Percentiles rank a stretch among this genome's conserved stretches.
Conservation (phyloP, 2,888 invertebrate genomes). For the Lithophane leautieri region DNA sequence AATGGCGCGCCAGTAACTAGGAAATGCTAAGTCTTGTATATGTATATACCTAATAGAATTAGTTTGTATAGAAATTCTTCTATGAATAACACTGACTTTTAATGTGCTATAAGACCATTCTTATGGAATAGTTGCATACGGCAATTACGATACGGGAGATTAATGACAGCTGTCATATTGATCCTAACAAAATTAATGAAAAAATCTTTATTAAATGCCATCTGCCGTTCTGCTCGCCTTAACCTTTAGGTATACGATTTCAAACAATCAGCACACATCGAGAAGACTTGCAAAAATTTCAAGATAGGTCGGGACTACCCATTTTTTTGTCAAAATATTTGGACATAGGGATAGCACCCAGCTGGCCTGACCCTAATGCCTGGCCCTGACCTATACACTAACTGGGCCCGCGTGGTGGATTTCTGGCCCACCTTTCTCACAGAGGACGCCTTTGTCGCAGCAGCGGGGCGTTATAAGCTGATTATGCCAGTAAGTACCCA, state of each 20-base stretch:
- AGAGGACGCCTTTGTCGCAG: neutral
- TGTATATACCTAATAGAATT: neutral
- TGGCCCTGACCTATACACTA: neutral
- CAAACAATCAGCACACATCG: neutral
- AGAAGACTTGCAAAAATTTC: neutral
- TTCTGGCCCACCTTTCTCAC: neutral
- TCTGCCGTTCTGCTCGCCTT: neutral
- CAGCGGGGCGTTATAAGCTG: neutral
- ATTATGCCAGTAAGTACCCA: neutral
- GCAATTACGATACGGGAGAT: neutral
- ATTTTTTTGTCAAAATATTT: neutral
- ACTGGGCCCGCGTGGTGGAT: neutral
- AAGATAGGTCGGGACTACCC: no score
- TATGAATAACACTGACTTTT: neutral
- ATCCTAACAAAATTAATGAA: neutral
- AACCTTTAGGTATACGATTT: neutral
- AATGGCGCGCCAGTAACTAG: constrained; percentile 15
- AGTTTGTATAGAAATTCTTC: neutral
- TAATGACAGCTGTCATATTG: neutral
- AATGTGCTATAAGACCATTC: neutral
- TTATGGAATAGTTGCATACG: neutral
- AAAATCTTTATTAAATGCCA: neutral
- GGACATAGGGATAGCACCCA: neutral
- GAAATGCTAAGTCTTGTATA: neutral
- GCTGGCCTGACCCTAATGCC: no score